Evolutionary conservation across 2,113 vertebrate genomes (phyloP), one percentile per base, ranked within the genome.

Genomic region (Aptenodytes forsteri): DNA sequence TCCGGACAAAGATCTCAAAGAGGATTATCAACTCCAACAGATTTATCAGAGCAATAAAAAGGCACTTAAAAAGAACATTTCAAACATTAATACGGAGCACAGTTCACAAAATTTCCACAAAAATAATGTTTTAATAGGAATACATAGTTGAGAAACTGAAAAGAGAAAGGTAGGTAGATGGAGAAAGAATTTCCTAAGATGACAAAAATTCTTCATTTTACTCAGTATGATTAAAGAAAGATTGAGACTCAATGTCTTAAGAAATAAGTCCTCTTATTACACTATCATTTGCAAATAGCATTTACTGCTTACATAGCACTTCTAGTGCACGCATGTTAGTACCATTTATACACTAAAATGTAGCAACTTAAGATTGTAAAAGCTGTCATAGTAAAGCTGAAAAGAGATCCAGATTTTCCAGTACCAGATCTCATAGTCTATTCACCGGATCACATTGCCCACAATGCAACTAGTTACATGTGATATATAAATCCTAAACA

Each of bases 251-350:
- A 18, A 8, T 14, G 5, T 65, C 38, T 58, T 52, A 64, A 62
- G 49, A 81, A 67, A 11, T 17, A 47, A 42, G 25, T 89, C 26
- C 10, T 55, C 23, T 80, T 55, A 75, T 34, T 40, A 54, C 7
- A 78, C 36, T 40, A 10, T 4, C 34, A 78, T 71, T 78, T 73
- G 36, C 22, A 70, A 61, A 65, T 4, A 67, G 42, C 15, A 69
- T 11, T 84, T 64, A 32, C 12, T 0, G 3, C 38, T 92, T 38
- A 12, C 3, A 38, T 15, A 42, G 36, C 36, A 42, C 21, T 62
- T 76, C 15, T 6, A 64, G 13, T 16, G 20, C 20, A 70, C 1
- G 2, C 0, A 1, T 9, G 2, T 23, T 25, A 69, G 11, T 58
- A 34, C 12, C 38, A 38, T 30, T 62, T 72, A 55, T 8, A 67